Conservation (phyloP, 2,888 invertebrate genomes). For the Rhamphomyia laevipes region DNA sequence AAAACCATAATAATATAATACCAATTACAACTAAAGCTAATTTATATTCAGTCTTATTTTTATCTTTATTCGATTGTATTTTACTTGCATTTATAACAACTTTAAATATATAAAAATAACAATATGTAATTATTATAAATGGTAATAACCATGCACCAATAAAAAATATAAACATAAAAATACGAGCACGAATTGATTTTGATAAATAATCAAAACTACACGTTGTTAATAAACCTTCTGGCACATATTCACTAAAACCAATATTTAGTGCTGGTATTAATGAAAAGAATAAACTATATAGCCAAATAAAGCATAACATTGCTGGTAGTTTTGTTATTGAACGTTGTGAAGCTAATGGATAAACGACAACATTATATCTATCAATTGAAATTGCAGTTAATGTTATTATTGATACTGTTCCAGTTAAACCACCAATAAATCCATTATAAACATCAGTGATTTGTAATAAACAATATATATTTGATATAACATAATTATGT, state of each 20-base stretch:
- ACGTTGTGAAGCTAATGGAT: constrained; percentile 57
- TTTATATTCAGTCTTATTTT: constrained; percentile 58
- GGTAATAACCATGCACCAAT: constrained; percentile 66
- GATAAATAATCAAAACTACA: constrained; percentile 80
- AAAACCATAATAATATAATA: constrained; percentile 61
- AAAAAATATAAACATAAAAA: constrained; percentile 64
- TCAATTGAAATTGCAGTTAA: constrained; percentile 70
- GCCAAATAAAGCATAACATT: constrained; percentile 55
- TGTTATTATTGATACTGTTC: constrained; percentile 69
- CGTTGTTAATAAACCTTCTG: constrained; percentile 72
- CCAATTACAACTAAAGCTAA: constrained; percentile 55
- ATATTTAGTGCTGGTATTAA: constrained; percentile 54
- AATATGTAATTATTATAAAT: constrained; percentile 54
- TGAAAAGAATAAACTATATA: constrained; percentile 59
- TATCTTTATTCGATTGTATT: constrained; percentile 48
- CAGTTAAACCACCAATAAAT: constrained; percentile 68
- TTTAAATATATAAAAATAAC: constrained; percentile 58
- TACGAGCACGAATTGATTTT: constrained; percentile 45
- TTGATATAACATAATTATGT: too few relatives aligned
- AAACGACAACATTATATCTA: constrained; percentile 70
- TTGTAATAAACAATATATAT: too few relatives aligned
- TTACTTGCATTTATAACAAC: constrained; percentile 46
- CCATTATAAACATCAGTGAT: too few relatives aligned
- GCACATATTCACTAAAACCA: constrained; percentile 64
- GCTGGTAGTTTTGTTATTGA: constrained; percentile 50